A percentile compares a stretch with the other conserved stretches of the same genome.
Conservation (phyloP, 2,797 vertebrate genomes). For the Micrastur ruficollis region DNA sequence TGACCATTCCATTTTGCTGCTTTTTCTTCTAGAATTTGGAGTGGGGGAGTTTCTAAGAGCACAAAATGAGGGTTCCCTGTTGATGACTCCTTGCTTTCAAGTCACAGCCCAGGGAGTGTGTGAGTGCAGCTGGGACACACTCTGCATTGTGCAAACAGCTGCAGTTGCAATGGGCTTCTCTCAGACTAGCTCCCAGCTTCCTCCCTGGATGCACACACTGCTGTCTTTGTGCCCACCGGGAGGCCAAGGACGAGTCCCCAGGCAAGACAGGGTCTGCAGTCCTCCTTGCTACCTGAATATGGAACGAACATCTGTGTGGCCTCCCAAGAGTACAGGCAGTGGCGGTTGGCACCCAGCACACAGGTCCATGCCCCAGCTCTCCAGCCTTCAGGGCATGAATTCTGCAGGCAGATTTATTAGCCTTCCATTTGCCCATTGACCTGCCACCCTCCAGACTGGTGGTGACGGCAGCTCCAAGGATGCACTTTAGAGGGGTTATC, state of each 20-base stretch:
- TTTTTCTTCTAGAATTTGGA: background rate
- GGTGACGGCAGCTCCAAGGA: background rate
- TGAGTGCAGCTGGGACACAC: background rate
- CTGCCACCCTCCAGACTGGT: background rate
- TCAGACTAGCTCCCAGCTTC: background rate
- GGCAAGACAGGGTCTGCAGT: background rate
- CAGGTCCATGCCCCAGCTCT: background rate
- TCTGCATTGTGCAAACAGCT: background rate
- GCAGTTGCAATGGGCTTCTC: background rate
- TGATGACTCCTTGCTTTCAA: background rate
- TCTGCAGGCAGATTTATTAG: background rate
- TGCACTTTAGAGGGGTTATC: background rate
- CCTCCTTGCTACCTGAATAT: background rate
- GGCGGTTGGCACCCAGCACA: background rate
- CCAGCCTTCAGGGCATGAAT: background rate
- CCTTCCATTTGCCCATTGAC: background rate
- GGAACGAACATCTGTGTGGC: background rate
- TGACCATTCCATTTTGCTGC: background rate
- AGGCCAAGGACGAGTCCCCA: background rate
- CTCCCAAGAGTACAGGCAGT: background rate
- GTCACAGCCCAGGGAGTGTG: rapidly evolving
- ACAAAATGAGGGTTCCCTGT: background rate
- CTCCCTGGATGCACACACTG: background rate
- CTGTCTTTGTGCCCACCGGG: background rate
- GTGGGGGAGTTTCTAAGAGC: background rate